phyloP scores from a whole-genome alignment of 2,797 vertebrate genomes.

The Lutjanus argentimaculatus region DNA sequence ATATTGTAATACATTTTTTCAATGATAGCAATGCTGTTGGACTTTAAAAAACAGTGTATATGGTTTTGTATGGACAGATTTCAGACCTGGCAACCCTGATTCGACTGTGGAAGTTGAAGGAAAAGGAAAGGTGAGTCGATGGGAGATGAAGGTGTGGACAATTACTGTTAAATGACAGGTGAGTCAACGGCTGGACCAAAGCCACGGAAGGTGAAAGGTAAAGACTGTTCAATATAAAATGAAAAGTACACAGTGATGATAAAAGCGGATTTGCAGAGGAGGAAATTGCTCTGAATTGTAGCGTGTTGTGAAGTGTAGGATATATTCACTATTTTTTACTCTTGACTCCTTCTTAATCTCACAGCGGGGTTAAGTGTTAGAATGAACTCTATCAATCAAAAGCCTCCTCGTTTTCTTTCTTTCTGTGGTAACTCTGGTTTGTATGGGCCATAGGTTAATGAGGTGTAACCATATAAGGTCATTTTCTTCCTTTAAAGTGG shows the following conservation, averaged over 20 bases:
- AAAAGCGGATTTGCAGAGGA: not conserved
- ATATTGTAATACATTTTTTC: no score
- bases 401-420: not conserved
- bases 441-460: not conserved
- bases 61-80: no score
- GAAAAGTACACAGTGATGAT: not conserved
- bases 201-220: not conserved
- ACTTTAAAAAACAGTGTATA: no score
- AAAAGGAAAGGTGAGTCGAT: not conserved
- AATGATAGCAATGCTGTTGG: no score
- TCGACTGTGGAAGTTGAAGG: not conserved
- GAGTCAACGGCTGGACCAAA: accelerated
- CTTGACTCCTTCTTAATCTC: not conserved
- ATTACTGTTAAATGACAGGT: accelerated
- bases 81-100: no score
- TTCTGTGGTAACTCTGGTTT: not conserved
- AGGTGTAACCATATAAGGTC: not conserved
- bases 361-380: not conserved
- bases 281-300: not conserved
- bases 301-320: not conserved
- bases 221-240: not conserved
- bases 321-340: not conserved
- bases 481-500: not conserved
- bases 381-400: not conserved
- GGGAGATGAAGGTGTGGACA: not conserved